phyloP scores from a whole-genome alignment of 2,888 invertebrate genomes.

The Spilosoma lubricipeda region DNA sequence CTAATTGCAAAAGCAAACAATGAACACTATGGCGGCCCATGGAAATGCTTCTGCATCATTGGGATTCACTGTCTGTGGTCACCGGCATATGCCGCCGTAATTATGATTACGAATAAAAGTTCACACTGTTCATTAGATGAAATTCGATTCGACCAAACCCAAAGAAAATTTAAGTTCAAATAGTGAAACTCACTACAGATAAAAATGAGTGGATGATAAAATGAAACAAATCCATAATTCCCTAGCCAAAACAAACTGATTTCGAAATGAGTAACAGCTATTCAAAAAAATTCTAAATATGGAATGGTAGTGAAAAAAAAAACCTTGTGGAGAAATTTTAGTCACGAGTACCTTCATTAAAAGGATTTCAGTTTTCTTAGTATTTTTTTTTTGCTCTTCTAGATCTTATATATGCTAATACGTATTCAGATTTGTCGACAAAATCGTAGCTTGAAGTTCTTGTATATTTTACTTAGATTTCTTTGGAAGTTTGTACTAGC shows the following conservation, averaged over 20 bases:
- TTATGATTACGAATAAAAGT: not conserved
- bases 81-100: not conserved
- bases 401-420: constrained; percentile 4
- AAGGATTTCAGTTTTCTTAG: not conserved
- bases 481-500: not conserved
- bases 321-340: not conserved
- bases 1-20: no score
- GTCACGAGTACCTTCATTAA: not conserved
- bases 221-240: not conserved
- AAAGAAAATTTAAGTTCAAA: not conserved
- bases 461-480: constrained; percentile 8
- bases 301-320: not conserved
- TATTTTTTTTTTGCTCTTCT: not conserved
- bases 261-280: not conserved
- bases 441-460: constrained; percentile 3
- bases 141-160: not conserved
- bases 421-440: constrained; percentile 10
- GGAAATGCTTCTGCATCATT: no score
- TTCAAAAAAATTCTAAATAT: no score
- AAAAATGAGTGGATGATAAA: not conserved
- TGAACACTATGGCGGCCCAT: no score
- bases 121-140: not conserved
- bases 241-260: not conserved
- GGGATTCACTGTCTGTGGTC: no score
- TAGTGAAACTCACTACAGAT: not conserved